These are phyloP conservation scores for Dryas iulia DNA, from an alignment of 1,140 invertebrate species.

Conservation along the genomic window DNA sequence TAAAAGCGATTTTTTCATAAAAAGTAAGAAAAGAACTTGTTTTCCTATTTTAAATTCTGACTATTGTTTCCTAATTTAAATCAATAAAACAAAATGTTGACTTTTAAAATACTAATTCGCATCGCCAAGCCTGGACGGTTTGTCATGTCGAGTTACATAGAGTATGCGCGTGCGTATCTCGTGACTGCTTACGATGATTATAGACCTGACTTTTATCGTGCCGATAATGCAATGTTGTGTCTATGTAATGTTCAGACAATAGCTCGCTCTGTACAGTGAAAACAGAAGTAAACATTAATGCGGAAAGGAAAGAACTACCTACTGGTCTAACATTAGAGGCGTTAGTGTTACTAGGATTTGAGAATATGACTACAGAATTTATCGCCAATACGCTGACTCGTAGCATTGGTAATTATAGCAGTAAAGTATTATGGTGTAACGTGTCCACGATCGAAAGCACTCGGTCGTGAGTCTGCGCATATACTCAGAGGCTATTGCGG, in stretches of 20 bases:
- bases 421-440: slow-evolving; percentile 32
- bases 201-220: slow-evolving; percentile 56
- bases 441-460: slow-evolving; percentile 43
- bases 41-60: too few species aligned
- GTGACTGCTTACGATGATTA: slow-evolving; percentile 60
- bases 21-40: too few species aligned
- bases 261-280: slow-evolving; percentile 42
- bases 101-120: slow-evolving; percentile 43
- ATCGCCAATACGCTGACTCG: slow-evolving; percentile 16
- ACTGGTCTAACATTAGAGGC: slow-evolving; percentile 36
- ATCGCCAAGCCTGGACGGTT: slow-evolving; percentile 43
- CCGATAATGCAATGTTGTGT: slow-evolving; percentile 54
- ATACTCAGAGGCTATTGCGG: slow-evolving; percentile 59
- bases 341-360: slow-evolving; percentile 36
- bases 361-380: slow-evolving; percentile 22
- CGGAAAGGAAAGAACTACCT: slow-evolving; percentile 45
- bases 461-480: slow-evolving; percentile 43
- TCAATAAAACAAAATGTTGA: too few species aligned
- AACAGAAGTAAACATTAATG: slow-evolving; percentile 44
- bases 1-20: too few species aligned
- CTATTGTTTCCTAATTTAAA: background rate
- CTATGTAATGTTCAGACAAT: slow-evolving; percentile 63
- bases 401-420: slow-evolving; percentile 37
- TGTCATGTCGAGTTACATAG: slow-evolving; percentile 63
- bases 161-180: slow-evolving; percentile 56